A percentile compares a stretch with the other conserved stretches of the same genome.
phyloP scores from a whole-genome alignment of 2,113 vertebrate species.

The Merops nubicus region DNA sequence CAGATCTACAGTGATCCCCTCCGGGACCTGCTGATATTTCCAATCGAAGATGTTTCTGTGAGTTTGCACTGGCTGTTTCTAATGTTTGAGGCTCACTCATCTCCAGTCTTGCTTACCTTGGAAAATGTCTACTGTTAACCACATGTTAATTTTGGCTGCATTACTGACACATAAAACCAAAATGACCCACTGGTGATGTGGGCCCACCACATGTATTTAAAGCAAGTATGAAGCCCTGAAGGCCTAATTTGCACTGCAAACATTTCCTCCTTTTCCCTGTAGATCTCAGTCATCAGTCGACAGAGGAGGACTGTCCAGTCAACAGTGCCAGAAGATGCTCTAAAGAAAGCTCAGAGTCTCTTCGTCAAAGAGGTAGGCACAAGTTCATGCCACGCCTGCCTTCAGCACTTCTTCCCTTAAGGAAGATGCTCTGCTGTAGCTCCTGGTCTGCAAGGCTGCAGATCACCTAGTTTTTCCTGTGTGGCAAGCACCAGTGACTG shows the following conservation, averaged over 20 bases:
- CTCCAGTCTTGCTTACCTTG: background rate
- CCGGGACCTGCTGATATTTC: conserved; percentile 94
- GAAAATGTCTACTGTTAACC: background rate
- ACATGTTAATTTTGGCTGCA: background rate
- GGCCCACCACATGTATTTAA: background rate
- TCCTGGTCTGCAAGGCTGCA: background rate
- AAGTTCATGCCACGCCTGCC: background rate
- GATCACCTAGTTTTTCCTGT: background rate
- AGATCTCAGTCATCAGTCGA: conserved; percentile 87
- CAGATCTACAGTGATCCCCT: conserved; percentile 98
- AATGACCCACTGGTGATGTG: background rate
- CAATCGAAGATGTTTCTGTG: conserved; percentile 93
- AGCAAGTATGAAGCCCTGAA: background rate
- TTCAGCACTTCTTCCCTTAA: background rate
- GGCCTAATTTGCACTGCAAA: background rate
- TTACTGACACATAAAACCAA: background rate
- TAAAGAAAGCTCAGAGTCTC: conserved; percentile 88
- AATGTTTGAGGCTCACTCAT: background rate
- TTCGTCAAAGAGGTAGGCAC: conserved; percentile 92
- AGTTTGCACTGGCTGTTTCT: conserved; percentile 54
- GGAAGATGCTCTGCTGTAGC: background rate
- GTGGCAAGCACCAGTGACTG: background rate
- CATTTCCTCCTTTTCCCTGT: background rate
- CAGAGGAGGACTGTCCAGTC: conserved; percentile 89
- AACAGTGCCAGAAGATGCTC: conserved; percentile 91